Evolutionary conservation across 2,113 vertebrate genomes (phyloP).

Genomic region (Caloenas nicobarica): DNA sequence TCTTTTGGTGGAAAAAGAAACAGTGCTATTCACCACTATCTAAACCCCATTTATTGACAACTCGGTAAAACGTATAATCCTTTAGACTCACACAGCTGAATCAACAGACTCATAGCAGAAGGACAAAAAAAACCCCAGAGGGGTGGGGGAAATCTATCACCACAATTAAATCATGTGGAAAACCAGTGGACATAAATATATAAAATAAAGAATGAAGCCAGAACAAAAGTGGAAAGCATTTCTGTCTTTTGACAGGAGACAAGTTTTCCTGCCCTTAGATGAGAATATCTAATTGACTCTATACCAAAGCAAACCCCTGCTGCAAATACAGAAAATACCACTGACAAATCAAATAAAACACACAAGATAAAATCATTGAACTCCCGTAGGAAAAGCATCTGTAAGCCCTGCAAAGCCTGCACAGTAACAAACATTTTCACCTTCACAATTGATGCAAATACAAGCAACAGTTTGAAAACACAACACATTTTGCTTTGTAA

Average conservation of each 20-base stretch:
- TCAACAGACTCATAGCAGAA: slow-evolving; percentile 36
- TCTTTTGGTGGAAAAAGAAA: slow-evolving; percentile 40
- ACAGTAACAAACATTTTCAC: background rate
- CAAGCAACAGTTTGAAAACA: background rate
- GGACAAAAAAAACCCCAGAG: background rate
- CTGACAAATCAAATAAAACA: background rate
- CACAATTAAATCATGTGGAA: background rate
- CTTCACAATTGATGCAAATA: background rate
- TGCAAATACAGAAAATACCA: background rate
- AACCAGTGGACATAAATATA: background rate
- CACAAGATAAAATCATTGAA: background rate
- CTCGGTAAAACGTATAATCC: slow-evolving; percentile 26
- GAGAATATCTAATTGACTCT: background rate
- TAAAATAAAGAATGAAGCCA: background rate
- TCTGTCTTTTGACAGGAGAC: background rate
- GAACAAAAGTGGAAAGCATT: background rate
- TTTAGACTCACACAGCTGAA: slow-evolving; percentile 36
- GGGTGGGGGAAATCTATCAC: background rate
- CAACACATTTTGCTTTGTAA: background rate
- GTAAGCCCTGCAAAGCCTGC: background rate
- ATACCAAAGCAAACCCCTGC: background rate
- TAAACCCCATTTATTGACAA: slow-evolving; percentile 38
- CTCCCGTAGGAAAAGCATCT: background rate
- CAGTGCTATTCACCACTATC: slow-evolving; percentile 6
- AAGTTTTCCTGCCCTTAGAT: background rate